Evolutionary conservation across 2,888 invertebrate species (phyloP).

Genomic region (Cecidostiba fungosa): DNA sequence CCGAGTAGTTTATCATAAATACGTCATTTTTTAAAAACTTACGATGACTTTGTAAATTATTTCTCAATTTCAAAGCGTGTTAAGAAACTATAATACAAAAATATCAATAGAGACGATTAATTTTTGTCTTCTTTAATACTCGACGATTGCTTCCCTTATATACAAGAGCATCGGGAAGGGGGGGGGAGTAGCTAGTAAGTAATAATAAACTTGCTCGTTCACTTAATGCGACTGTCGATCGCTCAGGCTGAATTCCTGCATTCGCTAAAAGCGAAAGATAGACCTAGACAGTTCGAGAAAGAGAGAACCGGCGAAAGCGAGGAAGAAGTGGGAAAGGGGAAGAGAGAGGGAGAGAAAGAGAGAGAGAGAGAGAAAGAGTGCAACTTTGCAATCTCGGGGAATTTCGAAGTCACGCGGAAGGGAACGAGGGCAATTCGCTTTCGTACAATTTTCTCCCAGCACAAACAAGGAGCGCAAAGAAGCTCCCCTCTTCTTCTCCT

Average conservation of each 20-base stretch:
- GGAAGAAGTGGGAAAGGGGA: not conserved
- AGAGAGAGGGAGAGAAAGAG: slow-evolving; percentile 6
- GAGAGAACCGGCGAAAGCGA: slow-evolving; percentile 10
- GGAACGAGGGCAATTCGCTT: slow-evolving; percentile 61
- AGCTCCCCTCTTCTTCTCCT: slow-evolving; percentile 10
- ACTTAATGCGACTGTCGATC: slow-evolving; percentile 48
- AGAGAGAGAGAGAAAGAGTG: not conserved
- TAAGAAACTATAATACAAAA: too few relatives aligned
- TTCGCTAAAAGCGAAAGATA: not conserved
- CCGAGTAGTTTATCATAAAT: too few relatives aligned
- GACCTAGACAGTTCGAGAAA: not conserved
- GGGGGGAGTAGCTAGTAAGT: not conserved
- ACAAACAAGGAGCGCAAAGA: slow-evolving; percentile 53
- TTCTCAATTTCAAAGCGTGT: too few relatives aligned
- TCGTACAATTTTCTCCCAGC: slow-evolving; percentile 57
- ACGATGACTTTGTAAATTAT: too few relatives aligned
- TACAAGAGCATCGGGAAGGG: not conserved
- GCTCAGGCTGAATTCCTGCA: slow-evolving; percentile 30
- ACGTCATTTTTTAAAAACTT: too few relatives aligned
- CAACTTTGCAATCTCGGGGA: slow-evolving; percentile 55
- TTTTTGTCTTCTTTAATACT: not conserved
- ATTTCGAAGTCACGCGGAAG: slow-evolving; percentile 61
- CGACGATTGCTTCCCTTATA: not conserved
- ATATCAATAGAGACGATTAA: too few relatives aligned
- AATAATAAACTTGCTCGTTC: slow-evolving; percentile 43